These are phyloP conservation scores for Microtus oregoni DNA, from an alignment of 2,113 vertebrate genomes.

Conservation along the genomic window DNA sequence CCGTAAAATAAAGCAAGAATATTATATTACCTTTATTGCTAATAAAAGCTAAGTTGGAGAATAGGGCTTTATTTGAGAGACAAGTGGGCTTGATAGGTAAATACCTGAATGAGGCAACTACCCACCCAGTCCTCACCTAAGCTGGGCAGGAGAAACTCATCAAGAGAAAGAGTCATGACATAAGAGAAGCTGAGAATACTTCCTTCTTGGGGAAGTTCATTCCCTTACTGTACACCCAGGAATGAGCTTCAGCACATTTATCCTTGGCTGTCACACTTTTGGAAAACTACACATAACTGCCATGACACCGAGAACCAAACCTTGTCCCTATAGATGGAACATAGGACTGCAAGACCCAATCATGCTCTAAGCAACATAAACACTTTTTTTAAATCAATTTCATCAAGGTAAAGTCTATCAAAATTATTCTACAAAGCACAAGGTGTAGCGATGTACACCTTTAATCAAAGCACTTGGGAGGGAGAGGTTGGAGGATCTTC, in stretches of 20 bases:
- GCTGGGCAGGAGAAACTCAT: neutral
- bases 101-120: neutral
- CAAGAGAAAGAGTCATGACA: neutral
- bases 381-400: conserved; percentile 41
- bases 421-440: conserved; percentile 19
- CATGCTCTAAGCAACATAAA: conserved; percentile 46
- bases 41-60: conserved; percentile 48
- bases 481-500: neutral
- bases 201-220: neutral
- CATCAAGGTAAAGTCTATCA: conserved; percentile 18
- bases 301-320: neutral
- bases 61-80: conserved; percentile 48
- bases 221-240: neutral
- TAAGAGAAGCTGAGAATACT: neutral
- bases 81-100: conserved; percentile 18
- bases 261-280: neutral
- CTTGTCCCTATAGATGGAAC: neutral
- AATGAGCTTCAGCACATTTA: neutral
- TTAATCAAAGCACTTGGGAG: neutral
- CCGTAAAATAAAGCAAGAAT: conserved; percentile 51
- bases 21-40: conserved; percentile 42
- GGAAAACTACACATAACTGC: neutral
- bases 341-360: neutral
- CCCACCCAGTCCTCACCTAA: neutral
- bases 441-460: neutral